Conservation (phyloP, 2,797 vertebrate genomes). For the Pseudocheirus occidentalis region DNA sequence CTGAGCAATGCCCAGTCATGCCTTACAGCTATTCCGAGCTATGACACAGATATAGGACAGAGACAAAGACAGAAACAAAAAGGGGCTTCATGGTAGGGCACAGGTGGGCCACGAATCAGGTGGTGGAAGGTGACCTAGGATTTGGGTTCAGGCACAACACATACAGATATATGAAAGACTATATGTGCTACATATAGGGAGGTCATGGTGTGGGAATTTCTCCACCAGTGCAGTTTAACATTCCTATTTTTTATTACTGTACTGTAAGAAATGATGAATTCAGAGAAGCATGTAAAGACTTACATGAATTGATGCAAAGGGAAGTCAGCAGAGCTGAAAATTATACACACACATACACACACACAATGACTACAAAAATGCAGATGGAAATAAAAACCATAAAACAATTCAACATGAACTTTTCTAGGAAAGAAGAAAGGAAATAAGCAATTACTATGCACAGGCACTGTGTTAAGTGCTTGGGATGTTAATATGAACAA, state of each 20-base stretch:
- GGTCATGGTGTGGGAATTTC: not conserved
- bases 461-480: not conserved
- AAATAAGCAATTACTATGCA: not conserved
- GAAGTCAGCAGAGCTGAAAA: not conserved
- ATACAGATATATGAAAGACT: not conserved
- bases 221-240: not conserved
- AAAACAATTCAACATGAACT: not conserved
- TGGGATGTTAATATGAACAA: too few species aligned
- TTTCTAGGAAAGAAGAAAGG: not conserved
- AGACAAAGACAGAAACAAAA: too few species aligned
- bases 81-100: too few species aligned
- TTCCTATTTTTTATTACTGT: not conserved
- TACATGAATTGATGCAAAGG: not conserved
- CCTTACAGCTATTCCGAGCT: too few species aligned
- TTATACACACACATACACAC: not conserved
- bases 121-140: too few species aligned
- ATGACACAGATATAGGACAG: too few species aligned
- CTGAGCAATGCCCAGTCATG: too few species aligned
- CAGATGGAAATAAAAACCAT: not conserved
- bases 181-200: too few species aligned
- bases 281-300: not conserved
- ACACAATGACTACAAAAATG: not conserved
- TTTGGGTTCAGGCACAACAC: too few species aligned
- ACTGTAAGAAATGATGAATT: not conserved
- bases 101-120: too few species aligned